Percentiles rank a stretch among this genome's conserved stretches.
These are phyloP conservation scores for Drosophila equinoxialis DNA, from an alignment of 1,140 invertebrate species.

Conservation along the genomic window DNA sequence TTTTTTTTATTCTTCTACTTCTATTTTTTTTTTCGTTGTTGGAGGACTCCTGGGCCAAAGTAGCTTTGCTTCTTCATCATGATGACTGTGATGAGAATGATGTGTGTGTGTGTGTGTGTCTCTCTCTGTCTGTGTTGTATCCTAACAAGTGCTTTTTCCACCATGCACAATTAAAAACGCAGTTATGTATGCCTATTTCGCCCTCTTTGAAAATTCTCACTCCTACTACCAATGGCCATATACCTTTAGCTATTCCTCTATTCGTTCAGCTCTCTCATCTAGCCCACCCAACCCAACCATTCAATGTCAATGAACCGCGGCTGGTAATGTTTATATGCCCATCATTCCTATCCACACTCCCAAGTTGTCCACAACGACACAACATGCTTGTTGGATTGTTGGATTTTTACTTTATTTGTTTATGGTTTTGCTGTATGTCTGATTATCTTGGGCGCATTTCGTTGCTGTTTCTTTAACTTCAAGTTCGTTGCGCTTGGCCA, in stretches of 20 bases:
- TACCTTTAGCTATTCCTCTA: not conserved
- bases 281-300: constrained; percentile 58
- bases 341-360: constrained; percentile 36
- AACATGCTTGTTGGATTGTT: constrained; percentile 46
- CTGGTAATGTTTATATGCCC: constrained; percentile 56
- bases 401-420: constrained; percentile 80
- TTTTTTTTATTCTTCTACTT: not conserved
- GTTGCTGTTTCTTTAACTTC: constrained; percentile 43
- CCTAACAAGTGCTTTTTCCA: constrained; percentile 67
- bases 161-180: constrained; percentile 78
- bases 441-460: constrained; percentile 76
- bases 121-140: constrained; percentile 1
- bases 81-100: not conserved
- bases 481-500: constrained; percentile 79
- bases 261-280: constrained; percentile 3
- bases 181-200: constrained; percentile 50
- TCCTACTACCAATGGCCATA: not conserved
- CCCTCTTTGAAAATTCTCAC: not conserved
- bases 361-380: constrained; percentile 54
- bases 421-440: constrained; percentile 69
- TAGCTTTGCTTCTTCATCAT: constrained; percentile 44
- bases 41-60: constrained; percentile 27
- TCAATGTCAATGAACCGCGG: constrained; percentile 77
- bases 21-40: constrained; percentile 5
- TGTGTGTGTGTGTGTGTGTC: constrained; percentile 13